phyloP scores from a whole-genome alignment of 2,888 invertebrate genomes.

The Chydorus sphaericus region DNA sequence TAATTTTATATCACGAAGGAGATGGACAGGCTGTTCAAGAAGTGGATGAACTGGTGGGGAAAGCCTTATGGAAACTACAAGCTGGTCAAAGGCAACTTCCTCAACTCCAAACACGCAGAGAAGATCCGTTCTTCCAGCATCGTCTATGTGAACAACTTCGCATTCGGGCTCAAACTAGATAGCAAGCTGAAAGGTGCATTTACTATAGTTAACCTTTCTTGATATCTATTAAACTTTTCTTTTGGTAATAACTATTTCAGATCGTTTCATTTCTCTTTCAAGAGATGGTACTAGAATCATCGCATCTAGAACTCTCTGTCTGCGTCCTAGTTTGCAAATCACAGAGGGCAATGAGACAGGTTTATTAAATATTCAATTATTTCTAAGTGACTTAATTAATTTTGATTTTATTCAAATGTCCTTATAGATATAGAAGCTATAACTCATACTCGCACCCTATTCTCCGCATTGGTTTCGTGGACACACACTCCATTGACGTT shows the following conservation, averaged over 20 bases:
- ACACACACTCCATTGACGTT: too few species aligned
- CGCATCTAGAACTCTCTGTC: conserved; percentile 96
- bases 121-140: conserved; percentile 86
- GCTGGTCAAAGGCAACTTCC: conserved; percentile 86
- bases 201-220: background rate
- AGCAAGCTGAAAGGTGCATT: conserved; percentile 73
- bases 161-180: conserved; percentile 94
- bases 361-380: too few species aligned
- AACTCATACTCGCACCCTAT: too few species aligned
- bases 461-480: too few species aligned
- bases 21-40: conserved; percentile 79
- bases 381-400: too few species aligned
- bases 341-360: conserved; percentile 95
- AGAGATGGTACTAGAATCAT: conserved; percentile 91
- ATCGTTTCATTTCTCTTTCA: conserved; percentile 88
- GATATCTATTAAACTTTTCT: background rate
- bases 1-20: conserved; percentile 37
- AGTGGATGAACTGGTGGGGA: conserved; percentile 98
- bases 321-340: conserved; percentile 89
- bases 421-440: too few species aligned
- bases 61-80: conserved; percentile 83
- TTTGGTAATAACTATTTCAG: conserved; percentile 25
- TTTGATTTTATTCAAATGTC: too few species aligned
- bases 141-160: conserved; percentile 99
- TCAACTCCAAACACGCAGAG: conserved; percentile 80